Percentiles rank a stretch among this genome's conserved stretches.
phyloP scores from a whole-genome alignment of 2,888 invertebrate species.

The Mythimna impura region DNA sequence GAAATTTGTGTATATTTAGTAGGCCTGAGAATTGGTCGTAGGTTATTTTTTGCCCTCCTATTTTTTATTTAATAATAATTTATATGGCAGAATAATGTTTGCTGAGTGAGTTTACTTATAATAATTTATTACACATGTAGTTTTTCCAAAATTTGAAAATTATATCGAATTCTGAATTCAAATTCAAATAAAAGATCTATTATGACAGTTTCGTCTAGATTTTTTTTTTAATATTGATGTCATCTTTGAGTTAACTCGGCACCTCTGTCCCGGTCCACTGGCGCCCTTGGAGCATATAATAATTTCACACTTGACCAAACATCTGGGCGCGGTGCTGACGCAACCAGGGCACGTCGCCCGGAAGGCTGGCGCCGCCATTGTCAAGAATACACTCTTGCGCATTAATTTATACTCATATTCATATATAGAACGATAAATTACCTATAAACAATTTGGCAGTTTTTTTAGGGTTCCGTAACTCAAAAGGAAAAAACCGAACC shows the following conservation, averaged over 20 bases:
- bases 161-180: not conserved
- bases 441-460: conserved; percentile 34
- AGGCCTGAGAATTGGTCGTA: no score
- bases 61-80: no score
- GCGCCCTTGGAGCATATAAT: conserved; percentile 58
- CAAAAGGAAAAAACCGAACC: no score
- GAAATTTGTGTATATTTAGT: no score
- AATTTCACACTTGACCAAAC: conserved; percentile 59
- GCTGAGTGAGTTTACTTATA: no score
- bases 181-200: not conserved
- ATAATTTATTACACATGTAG: no score
- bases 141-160: no score
- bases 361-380: conserved; percentile 67
- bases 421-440: conserved; percentile 43
- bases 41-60: no score
- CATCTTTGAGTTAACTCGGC: conserved; percentile 27
- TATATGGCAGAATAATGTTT: no score
- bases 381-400: conserved; percentile 54
- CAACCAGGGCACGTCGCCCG: conserved; percentile 67
- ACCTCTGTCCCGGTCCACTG: conserved; percentile 49
- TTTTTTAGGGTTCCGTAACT: conserved; percentile 5
- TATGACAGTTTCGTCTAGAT: no score
- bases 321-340: conserved; percentile 61
- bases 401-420: conserved; percentile 52
- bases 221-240: conserved; percentile 10